Conservation (phyloP, 2,888 invertebrate species). For the Epinotia demarniana region DNA sequence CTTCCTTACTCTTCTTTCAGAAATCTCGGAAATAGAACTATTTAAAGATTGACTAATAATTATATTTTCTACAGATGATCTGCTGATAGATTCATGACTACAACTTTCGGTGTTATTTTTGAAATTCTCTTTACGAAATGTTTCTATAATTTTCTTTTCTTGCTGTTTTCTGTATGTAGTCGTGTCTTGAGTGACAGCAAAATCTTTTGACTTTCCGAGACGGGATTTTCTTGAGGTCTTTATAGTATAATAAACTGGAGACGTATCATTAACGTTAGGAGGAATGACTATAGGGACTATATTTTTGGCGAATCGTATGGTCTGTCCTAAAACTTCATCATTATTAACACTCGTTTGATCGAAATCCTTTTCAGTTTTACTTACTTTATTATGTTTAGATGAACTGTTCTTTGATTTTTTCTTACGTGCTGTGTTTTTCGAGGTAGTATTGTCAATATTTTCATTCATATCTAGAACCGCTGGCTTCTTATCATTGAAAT, state of each 20-base stretch:
- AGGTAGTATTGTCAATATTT: constrained; percentile 37
- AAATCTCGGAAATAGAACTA: constrained; percentile 69
- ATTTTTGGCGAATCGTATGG: constrained; percentile 71
- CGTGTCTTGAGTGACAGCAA: constrained; percentile 48
- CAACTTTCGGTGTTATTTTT: constrained; percentile 54
- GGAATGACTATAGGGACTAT: constrained; percentile 71
- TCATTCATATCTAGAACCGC: neutral
- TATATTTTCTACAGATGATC: constrained; percentile 68
- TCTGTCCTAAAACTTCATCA: constrained; percentile 67
- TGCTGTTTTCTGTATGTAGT: constrained; percentile 56
- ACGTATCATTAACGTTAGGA: constrained; percentile 55
- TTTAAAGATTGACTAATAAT: constrained; percentile 70
- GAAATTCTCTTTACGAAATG: constrained; percentile 56
- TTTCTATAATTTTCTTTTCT: constrained; percentile 58
- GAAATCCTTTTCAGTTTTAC: constrained; percentile 47
- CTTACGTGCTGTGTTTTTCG: constrained; percentile 46
- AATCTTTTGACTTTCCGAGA: constrained; percentile 52
- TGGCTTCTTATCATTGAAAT: neutral
- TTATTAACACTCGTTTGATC: constrained; percentile 51
- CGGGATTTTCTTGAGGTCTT: constrained; percentile 63
- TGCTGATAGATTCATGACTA: constrained; percentile 63
- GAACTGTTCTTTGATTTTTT: constrained; percentile 49
- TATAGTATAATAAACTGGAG: constrained; percentile 68
- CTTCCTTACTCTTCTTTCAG: constrained; percentile 63
- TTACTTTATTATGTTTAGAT: constrained; percentile 56